Base-by-base conservation (phyloP, 2,113 vertebrate species). In the Rhodinocichla rosea region DNA sequence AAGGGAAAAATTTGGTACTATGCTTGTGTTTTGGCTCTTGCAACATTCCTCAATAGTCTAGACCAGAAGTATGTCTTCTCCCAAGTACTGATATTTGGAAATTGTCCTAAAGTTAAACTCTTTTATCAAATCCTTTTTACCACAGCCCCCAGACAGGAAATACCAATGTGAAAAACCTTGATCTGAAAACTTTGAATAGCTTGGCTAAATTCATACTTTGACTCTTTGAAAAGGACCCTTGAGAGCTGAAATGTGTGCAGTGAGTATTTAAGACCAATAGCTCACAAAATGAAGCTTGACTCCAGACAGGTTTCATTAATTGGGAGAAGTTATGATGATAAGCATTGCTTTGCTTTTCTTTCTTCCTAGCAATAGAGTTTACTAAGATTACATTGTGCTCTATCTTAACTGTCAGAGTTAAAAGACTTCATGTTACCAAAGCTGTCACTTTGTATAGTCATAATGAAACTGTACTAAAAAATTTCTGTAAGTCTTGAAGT, bases 251-350 rank as follows among this genome's bases (percentile, higher is more conserved):
- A 93, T 91, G 71, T 62, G 79, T 76, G 52, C 52, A 91, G 55
- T 79, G 39, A 52, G 17, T 80, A 68, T 92, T 96, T 94, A 89
- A 88, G 55, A 84, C 85, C 84, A 91, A 86, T 30, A 82, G 56
- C 59, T 95, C 74, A 95, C 83, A 94, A 89, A 96, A 60, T 93
- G 95, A 97, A 96, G 97, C 94, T 92, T 93, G 94, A 97, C 91
- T 97, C 86, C 83, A 87, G 81, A 92, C 97, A 92, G 81, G 90
- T 97, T 96, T 97, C 90, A 92, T 94, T 97, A 97, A 97, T 45
- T 97, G 93, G 63, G 68, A 96, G 90, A 94, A 95, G 78, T 89
- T 87, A 89, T 92, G 91, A 94, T 83, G 96, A 95, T 98, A 97
- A 97, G 62, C 87, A 89, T 95, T 76, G 65, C 40, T 97, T 98